Evolutionary conservation across 2,888 invertebrate genomes (phyloP).

Genomic region (Diarsia dahlii): DNA sequence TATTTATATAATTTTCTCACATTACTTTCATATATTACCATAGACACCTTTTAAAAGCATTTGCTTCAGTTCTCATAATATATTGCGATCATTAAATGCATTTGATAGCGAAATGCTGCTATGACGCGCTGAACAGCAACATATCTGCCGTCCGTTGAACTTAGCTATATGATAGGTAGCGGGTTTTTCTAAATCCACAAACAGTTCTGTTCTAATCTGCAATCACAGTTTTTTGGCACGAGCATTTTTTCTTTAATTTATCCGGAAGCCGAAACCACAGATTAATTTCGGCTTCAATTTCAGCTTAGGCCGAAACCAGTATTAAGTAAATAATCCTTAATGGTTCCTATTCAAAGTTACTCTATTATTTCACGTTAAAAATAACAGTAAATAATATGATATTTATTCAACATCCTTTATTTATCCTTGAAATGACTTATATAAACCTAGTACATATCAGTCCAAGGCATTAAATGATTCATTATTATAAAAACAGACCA

Average conservation of each 20-base stretch:
- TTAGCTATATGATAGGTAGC: neutral
- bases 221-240: constrained; percentile 7
- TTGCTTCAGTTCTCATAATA: neutral
- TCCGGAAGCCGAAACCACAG: constrained; percentile 13
- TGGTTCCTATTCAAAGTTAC: neutral
- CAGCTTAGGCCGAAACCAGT: constrained; percentile 22
- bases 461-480: constrained; percentile 43
- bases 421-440: constrained; percentile 24
- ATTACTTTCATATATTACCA: neutral
- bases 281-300: constrained; percentile 1
- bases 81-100: neutral
- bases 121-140: neutral
- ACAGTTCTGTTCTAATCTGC: neutral
- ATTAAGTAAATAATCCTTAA: neutral
- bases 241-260: neutral
- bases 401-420: constrained; percentile 7
- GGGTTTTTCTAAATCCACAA: neutral
- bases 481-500: constrained; percentile 40
- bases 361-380: constrained; percentile 1
- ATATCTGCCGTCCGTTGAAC: constrained; percentile 16
- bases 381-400: neutral
- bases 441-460: constrained; percentile 15
- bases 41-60: constrained; percentile 5
- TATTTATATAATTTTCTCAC: constrained; percentile 38
- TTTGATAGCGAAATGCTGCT: neutral